phyloP scores from a whole-genome alignment of 2,113 vertebrate genomes.

The Girardinichthys multiradiatus region DNA sequence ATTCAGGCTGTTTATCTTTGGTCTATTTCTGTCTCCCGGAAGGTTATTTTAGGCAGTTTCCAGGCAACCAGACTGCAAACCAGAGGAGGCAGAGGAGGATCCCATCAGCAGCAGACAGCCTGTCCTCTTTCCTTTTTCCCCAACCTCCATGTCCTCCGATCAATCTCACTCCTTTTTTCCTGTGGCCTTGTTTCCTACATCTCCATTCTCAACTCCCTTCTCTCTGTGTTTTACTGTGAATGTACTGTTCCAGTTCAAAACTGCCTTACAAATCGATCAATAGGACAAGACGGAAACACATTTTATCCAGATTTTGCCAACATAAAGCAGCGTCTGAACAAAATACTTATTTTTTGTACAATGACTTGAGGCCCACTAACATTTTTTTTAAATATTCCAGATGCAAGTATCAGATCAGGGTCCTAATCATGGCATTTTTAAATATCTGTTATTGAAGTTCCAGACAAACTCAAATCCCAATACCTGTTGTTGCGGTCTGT shows the following conservation, averaged over 20 bases:
- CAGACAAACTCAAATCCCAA: too few species aligned
- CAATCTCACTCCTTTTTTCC: slow-evolving; percentile 16
- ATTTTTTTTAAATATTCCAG: background rate
- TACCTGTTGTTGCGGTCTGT: too few species aligned
- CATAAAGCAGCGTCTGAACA: too few species aligned
- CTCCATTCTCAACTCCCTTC: background rate
- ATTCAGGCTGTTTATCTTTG: slow-evolving; percentile 64
- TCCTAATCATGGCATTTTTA: too few species aligned
- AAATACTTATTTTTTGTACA: slow-evolving; percentile 1
- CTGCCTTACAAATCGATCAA: slow-evolving; percentile 1
- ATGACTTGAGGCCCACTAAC: background rate
- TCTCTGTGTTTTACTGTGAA: slow-evolving; percentile 19
- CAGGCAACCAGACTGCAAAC: slow-evolving; percentile 77
- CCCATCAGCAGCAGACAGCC: slow-evolving; percentile 72
- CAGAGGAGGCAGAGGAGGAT: slow-evolving; percentile 67
- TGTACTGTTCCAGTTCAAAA: background rate
- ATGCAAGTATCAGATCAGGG: too few species aligned
- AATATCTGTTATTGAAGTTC: too few species aligned
- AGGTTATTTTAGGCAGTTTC: slow-evolving; percentile 80
- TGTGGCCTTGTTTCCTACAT: background rate
- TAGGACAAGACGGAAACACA: background rate
- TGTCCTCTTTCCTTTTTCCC: slow-evolving; percentile 65
- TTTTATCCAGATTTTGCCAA: background rate
- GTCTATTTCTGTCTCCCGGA: slow-evolving; percentile 75
- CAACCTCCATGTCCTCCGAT: slow-evolving; percentile 28